Evolutionary conservation across 1,140 invertebrate species (phyloP), one percentile per base, ranked within the genome.

Genomic region (Conus betulinus): DNA sequence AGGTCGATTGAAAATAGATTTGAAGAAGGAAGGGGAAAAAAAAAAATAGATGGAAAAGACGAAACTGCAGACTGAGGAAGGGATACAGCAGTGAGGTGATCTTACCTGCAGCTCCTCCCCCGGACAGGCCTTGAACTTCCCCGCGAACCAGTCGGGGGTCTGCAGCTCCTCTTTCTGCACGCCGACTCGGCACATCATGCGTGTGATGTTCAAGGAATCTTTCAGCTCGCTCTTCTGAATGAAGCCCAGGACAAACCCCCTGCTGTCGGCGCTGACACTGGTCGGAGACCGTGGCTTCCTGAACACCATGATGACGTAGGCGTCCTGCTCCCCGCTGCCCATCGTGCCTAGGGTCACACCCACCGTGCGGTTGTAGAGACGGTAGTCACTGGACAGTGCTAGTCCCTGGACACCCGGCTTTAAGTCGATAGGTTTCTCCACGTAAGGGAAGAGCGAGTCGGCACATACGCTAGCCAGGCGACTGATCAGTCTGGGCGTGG

Each of bases 361-460:
- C 55, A 63, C 84, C 23, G 23, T 20, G 27, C 57, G 15, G 7
- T 1, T 85, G 20, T 23, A 71, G 23, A 7, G 67, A 11, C 13
- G 6, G 11, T 71, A 20, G 7, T 83, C 82, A 23, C 51, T 51
- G 52, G 23, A n/a, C n/a, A n/a, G n/a, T n/a, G n/a, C n/a, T n/a
- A n/a, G n/a, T n/a, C n/a, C n/a, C n/a, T n/a, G n/a, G n/a, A n/a
- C n/a, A n/a, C n/a, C 15, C 82, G n/a, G 57, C 53, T 57, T 83
- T n/a, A 83, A 55, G 52, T 20, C 39, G 39, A 82, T 20, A 82
- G 82, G 51, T 25, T 25, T 51, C 57, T 83, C 82, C n/a, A 83
- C 82, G 52, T 83, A 83, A n/a, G 82, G 82, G 52, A 55, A 83
- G 52, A 83, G 82, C 20, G 82, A 53, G 11, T n/a, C 7, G 57